Conservation (phyloP, 2,113 vertebrate genomes). For the Apodemus speciosus region DNA sequence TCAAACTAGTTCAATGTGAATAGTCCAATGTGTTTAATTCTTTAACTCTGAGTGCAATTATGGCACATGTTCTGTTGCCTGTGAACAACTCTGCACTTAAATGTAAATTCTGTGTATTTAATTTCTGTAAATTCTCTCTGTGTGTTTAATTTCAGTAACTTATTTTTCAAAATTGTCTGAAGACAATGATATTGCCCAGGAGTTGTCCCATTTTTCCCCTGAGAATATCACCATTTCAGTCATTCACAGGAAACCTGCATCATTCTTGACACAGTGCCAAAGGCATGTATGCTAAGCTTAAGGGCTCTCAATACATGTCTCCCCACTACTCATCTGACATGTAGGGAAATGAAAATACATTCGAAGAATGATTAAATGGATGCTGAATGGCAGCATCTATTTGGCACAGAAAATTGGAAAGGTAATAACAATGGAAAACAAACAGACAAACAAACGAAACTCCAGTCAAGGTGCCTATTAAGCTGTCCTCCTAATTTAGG, state of each 20-base stretch:
- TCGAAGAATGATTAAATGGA: background rate
- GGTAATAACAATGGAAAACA: slow-evolving; percentile 50
- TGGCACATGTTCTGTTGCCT: background rate
- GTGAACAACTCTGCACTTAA: background rate
- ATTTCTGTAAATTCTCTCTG: slow-evolving; percentile 20
- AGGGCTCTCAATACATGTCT: background rate
- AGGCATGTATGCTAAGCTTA: background rate
- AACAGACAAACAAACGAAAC: background rate
- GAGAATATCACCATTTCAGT: background rate
- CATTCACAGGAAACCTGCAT: background rate
- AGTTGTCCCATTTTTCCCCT: background rate
- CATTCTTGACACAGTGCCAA: background rate
- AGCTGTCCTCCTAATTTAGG: background rate
- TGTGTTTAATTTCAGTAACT: slow-evolving; percentile 32
- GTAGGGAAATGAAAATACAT: background rate
- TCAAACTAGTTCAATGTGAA: background rate
- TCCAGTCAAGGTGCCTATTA: slow-evolving; percentile 37
- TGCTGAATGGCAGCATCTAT: background rate
- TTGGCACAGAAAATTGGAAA: slow-evolving; percentile 43
- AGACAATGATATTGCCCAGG: background rate
- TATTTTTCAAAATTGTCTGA: background rate
- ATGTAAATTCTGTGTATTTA: slow-evolving; percentile 24
- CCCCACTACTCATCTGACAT: background rate
- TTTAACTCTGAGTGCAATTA: slow-evolving; percentile 1
- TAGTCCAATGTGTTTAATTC: background rate